Evolutionary conservation across 2,888 invertebrate genomes (phyloP).

Genomic region (Drosophila austrosaltans): DNA sequence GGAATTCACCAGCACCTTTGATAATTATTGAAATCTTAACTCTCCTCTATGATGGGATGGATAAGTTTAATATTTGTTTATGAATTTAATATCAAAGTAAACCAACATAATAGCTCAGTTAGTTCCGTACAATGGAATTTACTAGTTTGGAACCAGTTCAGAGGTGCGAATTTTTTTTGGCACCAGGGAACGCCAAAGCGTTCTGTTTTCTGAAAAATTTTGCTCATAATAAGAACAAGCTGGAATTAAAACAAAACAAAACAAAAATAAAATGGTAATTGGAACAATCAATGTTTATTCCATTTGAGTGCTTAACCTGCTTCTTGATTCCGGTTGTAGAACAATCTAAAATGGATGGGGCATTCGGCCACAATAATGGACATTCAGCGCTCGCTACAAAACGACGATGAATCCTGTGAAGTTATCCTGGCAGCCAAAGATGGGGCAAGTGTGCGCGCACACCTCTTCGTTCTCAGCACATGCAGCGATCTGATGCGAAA

Average conservation of each 20-base stretch:
- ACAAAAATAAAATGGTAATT: conserved; percentile 71
- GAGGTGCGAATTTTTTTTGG: neutral
- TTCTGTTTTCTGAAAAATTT: conserved; percentile 64
- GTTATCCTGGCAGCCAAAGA: conserved; percentile 80
- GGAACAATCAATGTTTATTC: conserved; percentile 42
- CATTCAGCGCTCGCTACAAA: conserved; percentile 79
- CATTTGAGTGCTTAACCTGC: neutral
- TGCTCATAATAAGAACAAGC: conserved; percentile 55
- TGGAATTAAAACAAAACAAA: conserved; percentile 74
- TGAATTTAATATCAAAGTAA: neutral
- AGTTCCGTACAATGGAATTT: neutral
- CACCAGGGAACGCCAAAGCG: conserved; percentile 32
- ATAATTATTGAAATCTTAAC: too few relatives aligned
- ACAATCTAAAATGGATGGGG: conserved; percentile 83
- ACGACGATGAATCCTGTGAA: conserved; percentile 79
- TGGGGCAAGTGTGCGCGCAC: conserved; percentile 80
- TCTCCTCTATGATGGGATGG: too few relatives aligned
- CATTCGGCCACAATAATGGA: conserved; percentile 82
- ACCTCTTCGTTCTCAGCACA: conserved; percentile 82
- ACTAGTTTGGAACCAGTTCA: neutral
- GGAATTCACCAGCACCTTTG: too few relatives aligned
- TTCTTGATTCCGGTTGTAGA: conserved; percentile 51
- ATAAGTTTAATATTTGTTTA: too few relatives aligned
- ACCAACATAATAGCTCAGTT: neutral
- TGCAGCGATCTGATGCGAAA: conserved; percentile 82